Conservation (phyloP, 2,888 invertebrate genomes). For the Cepaea hortensis region DNA sequence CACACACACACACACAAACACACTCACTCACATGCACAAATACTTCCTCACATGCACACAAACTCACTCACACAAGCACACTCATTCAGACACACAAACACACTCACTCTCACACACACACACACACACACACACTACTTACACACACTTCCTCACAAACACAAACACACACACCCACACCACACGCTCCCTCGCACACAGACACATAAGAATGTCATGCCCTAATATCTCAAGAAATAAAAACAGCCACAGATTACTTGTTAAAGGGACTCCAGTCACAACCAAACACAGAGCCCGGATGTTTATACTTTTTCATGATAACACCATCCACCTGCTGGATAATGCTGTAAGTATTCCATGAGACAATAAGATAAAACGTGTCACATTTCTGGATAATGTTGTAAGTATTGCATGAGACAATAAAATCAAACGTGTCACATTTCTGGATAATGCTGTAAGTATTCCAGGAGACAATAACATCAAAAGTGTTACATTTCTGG, state of each 20-base stretch:
- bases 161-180: too few relatives aligned
- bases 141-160: too few relatives aligned
- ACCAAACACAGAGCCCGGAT: conserved; percentile 76
- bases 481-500: conserved; percentile 69
- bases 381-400: conserved; percentile 75
- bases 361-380: conserved; percentile 23
- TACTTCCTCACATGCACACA: too few relatives aligned
- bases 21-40: too few relatives aligned
- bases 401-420: conserved; percentile 45
- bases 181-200: too few relatives aligned
- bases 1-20: too few relatives aligned
- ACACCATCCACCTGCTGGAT: conserved; percentile 75
- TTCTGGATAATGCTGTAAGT: conserved; percentile 74
- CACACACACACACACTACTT: too few relatives aligned
- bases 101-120: too few relatives aligned
- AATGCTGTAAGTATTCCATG: conserved; percentile 64
- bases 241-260: conserved; percentile 64
- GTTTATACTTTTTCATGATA: conserved; percentile 73
- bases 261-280: conserved; percentile 77
- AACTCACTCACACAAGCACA: too few relatives aligned
- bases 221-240: background rate
- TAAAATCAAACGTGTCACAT: conserved; percentile 59
- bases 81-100: too few relatives aligned
- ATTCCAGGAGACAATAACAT: background rate
- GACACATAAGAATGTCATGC: too few relatives aligned